phyloP scores from a whole-genome alignment of 2,888 invertebrate species.

The Gibbula magus region DNA sequence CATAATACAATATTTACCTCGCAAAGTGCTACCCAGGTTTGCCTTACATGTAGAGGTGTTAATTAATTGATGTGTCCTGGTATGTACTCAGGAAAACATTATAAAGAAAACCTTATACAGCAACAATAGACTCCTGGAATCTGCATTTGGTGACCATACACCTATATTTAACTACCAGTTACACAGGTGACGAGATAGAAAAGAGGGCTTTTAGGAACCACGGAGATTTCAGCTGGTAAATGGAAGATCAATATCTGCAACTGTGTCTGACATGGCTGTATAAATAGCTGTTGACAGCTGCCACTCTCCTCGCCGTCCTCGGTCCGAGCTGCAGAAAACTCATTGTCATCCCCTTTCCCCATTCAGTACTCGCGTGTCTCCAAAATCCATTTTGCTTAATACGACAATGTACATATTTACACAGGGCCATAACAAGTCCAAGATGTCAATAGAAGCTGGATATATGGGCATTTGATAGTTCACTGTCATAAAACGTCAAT shows the following conservation, averaged over 20 bases:
- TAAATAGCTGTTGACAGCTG: constrained; percentile 2
- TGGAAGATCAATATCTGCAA: constrained; percentile 6
- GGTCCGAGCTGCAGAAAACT: not conserved
- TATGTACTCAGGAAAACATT: constrained; percentile 1
- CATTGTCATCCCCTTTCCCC: not conserved
- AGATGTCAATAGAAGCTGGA: too few relatives aligned
- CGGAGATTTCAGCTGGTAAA: not conserved
- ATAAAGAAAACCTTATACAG: not conserved
- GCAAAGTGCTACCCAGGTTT: not conserved
- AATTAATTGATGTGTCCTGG: constrained; percentile 4
- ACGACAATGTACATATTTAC: not conserved
- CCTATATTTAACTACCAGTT: constrained; percentile 1
- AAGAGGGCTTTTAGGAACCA: not conserved
- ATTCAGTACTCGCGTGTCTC: not conserved
- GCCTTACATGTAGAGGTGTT: not conserved
- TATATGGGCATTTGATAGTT: too few relatives aligned
- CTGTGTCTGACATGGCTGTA: not conserved
- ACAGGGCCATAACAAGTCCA: not conserved
- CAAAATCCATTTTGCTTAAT: not conserved
- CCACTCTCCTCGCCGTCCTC: not conserved
- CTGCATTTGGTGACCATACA: not conserved
- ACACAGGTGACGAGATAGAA: not conserved
- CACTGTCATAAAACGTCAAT: too few relatives aligned
- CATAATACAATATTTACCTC: not conserved
- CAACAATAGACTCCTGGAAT: not conserved